A percentile compares a stretch with the other conserved stretches of the same genome.
These are phyloP conservation scores for Tenthredo livida DNA, from an alignment of 2,888 invertebrate species.

Conservation along the genomic window DNA sequence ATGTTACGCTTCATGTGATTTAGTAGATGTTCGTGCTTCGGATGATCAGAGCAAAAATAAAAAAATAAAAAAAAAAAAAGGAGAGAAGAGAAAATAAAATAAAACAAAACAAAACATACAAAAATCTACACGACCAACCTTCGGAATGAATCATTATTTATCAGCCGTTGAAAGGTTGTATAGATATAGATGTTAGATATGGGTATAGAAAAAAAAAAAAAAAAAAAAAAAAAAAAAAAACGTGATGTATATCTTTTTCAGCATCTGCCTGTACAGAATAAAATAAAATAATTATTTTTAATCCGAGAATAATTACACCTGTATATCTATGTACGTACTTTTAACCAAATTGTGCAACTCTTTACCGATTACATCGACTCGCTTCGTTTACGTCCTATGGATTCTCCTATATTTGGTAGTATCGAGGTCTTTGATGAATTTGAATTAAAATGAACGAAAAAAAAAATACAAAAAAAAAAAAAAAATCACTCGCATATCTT, in stretches of 20 bases:
- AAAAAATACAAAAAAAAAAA: not conserved
- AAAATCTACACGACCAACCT: not conserved
- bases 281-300: not conserved
- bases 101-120: not conserved
- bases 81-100: not conserved
- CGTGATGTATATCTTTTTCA: not conserved
- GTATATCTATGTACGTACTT: not conserved
- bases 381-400: not conserved
- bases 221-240: not conserved
- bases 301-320: not conserved
- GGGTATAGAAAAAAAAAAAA: not conserved
- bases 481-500: not conserved
- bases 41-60: not conserved
- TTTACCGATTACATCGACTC: not conserved
- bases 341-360: not conserved
- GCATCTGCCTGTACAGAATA: not conserved
- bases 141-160: not conserved
- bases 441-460: not conserved
- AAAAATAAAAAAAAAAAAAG: not conserved
- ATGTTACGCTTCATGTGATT: conserved; percentile 13
- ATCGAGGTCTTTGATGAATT: not conserved
- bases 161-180: conserved; percentile 16
- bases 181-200: not conserved
- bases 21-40: conserved; percentile 20
- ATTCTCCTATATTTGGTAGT: not conserved